These are phyloP conservation scores for Dicentrarchus labrax DNA, from an alignment of 2,113 vertebrate genomes.

Conservation along the genomic window DNA sequence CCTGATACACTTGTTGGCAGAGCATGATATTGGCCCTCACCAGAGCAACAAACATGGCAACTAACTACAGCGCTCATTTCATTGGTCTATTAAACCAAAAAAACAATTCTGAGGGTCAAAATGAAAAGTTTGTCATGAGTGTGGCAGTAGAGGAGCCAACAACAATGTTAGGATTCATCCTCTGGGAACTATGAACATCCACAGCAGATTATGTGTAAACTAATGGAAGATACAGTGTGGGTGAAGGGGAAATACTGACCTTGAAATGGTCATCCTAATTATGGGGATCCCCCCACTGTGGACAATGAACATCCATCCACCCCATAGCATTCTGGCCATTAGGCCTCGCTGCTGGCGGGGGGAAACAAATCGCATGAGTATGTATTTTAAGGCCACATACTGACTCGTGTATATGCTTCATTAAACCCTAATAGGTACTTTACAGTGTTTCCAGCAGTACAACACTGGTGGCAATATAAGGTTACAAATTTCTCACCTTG, in stretches of 20 bases:
- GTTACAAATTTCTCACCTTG: not conserved
- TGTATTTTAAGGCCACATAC: not conserved
- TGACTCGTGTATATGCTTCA: slow-evolving; percentile 11
- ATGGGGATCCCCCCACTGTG: not conserved
- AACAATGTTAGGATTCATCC: not conserved
- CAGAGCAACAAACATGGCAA: not conserved
- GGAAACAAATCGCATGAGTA: not conserved
- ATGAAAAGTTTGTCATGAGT: too few species aligned
- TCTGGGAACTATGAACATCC: not conserved
- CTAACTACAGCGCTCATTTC: not conserved
- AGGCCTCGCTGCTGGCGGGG: not conserved
- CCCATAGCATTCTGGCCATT: not conserved
- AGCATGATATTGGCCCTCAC: not conserved
- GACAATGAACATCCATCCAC: not conserved
- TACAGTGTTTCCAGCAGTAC: slow-evolving; percentile 1
- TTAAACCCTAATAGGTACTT: slow-evolving; percentile 12
- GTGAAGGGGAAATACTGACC: not conserved
- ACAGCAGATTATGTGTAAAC: not conserved
- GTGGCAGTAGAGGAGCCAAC: too few species aligned
- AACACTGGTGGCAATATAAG: not conserved
- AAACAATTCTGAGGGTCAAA: too few species aligned
- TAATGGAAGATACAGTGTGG: not conserved
- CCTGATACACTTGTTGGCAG: not conserved
- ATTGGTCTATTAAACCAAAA: not conserved
- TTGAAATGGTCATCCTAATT: not conserved